Evolutionary conservation across 1,140 invertebrate species (phyloP), one percentile per base, ranked within the genome.

Genomic region (Zaprionus vittiger): DNA sequence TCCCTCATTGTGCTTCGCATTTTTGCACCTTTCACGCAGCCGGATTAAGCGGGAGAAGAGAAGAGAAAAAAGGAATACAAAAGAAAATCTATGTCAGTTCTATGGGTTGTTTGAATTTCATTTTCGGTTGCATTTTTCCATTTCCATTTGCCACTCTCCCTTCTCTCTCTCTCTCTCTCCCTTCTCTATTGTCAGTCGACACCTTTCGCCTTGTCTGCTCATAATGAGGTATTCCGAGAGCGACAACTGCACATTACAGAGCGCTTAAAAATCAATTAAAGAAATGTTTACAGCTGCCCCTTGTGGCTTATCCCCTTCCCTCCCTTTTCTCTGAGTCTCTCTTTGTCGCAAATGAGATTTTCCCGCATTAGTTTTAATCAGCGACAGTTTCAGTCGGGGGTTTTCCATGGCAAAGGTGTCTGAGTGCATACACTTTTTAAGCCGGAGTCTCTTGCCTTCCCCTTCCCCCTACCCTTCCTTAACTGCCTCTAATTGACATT

Each of bases 211-310:
- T 81, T 87, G 64, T 84, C 79, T 52, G 60, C 34, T 41, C 71
- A 73, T 79, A 72, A 84, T 72, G 85, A 78, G 78, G 65, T 65
- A 44, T 44, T 47, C 34, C 61, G 61, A 71, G 55, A 60, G 44
- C 71, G 59, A 73, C 71, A 63, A 79, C 65, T 66, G 73, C 66
- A 70, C 56, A 72, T 71, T 73, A 83, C 79, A 57, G 55, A 77
- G 41, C 78, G 84, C 81, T 89, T 90, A 79, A 70, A 84, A 84
- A 77, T 81, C 79, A 90, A 89, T 89, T 89, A 89, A 81, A 75
- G 24, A 83, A 69, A 41, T 52, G 60, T 71, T 79, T 70, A 79
- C 81, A 89, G 56, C 84, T 81, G 84, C 57, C 41, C 68, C 63
- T 49, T 34, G 47, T 37, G 55, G 54, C 55, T 57, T 47, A 47